A percentile compares a stretch with the other conserved stretches of the same genome.
Evolutionary conservation across 2,797 vertebrate species (phyloP).

Genomic region (Sparus aurata): DNA sequence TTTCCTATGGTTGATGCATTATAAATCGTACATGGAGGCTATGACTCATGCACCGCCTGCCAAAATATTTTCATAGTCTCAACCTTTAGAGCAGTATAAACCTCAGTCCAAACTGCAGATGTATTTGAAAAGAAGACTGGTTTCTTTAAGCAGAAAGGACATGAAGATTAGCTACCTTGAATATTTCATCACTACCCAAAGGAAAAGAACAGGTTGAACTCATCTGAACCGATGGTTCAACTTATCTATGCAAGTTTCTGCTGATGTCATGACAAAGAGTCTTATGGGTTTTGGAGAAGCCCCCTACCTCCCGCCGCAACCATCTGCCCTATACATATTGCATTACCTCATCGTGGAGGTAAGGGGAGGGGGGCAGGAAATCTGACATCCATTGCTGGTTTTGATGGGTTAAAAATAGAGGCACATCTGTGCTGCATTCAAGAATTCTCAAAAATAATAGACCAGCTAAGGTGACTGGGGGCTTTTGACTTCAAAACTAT

Average conservation of each 20-base stretch:
- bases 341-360: constrained; percentile 57
- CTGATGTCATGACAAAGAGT: constrained; percentile 62
- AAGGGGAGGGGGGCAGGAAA: constrained; percentile 24
- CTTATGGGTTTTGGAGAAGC: constrained; percentile 43
- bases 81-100: constrained; percentile 19
- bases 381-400: constrained; percentile 24
- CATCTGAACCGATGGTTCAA: constrained; percentile 6
- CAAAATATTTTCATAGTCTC: constrained; percentile 26
- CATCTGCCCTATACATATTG: constrained; percentile 72
- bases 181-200: constrained; percentile 60
- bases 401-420: constrained; percentile 32
- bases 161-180: constrained; percentile 36
- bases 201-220: constrained; percentile 35
- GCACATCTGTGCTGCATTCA: constrained; percentile 22
- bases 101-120: not conserved
- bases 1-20: not conserved
- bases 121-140: not conserved
- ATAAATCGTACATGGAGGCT: not conserved
- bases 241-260: constrained; percentile 42
- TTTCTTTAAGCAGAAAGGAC: constrained; percentile 32
- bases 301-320: not conserved
- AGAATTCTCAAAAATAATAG: constrained; percentile 14
- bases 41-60: constrained; percentile 1
- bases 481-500: not conserved
- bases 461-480: not conserved